phyloP scores from a whole-genome alignment of 2,888 invertebrate species.

The Timema podura region DNA sequence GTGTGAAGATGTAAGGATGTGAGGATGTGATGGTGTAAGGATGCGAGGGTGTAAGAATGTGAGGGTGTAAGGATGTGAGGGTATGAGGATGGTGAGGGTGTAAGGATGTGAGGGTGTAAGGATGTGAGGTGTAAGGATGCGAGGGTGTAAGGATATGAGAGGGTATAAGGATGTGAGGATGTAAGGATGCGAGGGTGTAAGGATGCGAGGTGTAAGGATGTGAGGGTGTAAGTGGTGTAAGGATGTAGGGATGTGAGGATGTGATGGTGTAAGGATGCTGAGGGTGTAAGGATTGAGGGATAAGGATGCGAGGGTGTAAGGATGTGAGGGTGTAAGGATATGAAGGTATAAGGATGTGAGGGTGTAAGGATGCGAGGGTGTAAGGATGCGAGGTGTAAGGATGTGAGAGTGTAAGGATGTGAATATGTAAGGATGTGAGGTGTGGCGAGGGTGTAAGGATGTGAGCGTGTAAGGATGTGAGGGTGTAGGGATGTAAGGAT shows the following conservation, averaged over 20 bases:
- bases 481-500: no score
- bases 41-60: background rate
- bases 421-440: no score
- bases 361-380: background rate
- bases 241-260: no score
- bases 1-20: conserved; percentile 52
- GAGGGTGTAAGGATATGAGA: background rate
- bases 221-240: no score
- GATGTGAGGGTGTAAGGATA: conserved; percentile 61
- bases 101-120: conserved; percentile 56
- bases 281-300: no score
- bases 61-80: conserved; percentile 56
- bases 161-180: background rate
- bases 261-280: background rate
- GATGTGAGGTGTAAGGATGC: no score
- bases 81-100: no score
- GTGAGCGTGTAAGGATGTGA: no score
- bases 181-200: background rate
- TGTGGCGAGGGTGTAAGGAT: no score
- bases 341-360: no score
- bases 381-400: no score
- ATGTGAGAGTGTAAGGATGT: background rate
- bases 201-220: background rate
- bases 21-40: no score
- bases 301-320: background rate